These are phyloP conservation scores for Lydus trimaculatus DNA, from an alignment of 2,888 invertebrate species.

Conservation along the genomic window DNA sequence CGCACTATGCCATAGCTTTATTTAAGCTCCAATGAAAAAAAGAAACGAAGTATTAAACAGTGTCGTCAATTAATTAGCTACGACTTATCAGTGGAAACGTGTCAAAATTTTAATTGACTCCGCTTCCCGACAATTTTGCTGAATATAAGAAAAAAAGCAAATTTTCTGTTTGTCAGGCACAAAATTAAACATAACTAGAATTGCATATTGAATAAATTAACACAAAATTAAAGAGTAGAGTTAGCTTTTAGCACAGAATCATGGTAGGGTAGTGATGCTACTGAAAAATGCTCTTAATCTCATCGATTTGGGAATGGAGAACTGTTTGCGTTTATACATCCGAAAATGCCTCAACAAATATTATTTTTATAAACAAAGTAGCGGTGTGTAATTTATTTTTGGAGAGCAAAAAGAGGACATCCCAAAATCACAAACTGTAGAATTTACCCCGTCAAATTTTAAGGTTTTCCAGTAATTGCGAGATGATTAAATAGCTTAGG, in stretches of 20 bases:
- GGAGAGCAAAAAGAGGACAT: slow-evolving; percentile 1
- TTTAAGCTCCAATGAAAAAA: background rate
- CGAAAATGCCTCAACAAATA: background rate
- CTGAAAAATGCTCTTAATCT: background rate
- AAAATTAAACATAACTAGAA: background rate
- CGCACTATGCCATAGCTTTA: background rate
- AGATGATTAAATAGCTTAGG: slow-evolving; percentile 53
- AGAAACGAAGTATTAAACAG: background rate
- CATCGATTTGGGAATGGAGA: background rate
- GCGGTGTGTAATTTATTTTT: background rate
- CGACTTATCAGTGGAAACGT: background rate
- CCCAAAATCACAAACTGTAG: slow-evolving; percentile 40
- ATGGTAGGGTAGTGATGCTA: background rate
- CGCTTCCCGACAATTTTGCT: background rate
- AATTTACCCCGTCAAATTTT: slow-evolving; percentile 40
- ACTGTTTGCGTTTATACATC: background rate
- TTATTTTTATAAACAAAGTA: background rate
- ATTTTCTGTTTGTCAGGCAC: background rate
- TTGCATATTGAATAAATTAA: background rate
- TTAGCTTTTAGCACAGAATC: background rate
- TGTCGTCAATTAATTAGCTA: background rate
- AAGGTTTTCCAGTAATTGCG: slow-evolving; percentile 48
- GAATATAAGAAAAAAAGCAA: background rate
- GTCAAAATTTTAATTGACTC: background rate
- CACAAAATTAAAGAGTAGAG: background rate